Percentiles rank a stretch among this genome's conserved stretches.
Evolutionary conservation across 2,888 invertebrate genomes (phyloP).

Genomic region (Archips crataeganus): DNA sequence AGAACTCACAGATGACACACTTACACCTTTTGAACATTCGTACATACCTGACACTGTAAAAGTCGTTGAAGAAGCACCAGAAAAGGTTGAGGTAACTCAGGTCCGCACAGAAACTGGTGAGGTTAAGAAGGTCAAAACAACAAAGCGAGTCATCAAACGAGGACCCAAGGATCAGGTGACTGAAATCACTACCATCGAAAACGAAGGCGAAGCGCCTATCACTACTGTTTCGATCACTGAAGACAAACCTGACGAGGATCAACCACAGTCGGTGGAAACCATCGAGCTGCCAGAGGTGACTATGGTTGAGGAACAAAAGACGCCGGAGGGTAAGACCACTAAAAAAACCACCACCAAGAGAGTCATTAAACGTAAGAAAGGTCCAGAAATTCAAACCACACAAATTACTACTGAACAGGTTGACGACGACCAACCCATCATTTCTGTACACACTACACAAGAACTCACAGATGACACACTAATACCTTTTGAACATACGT

Average conservation of each 20-base stretch:
- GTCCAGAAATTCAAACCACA: constrained; percentile 56
- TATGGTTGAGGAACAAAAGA: constrained; percentile 42
- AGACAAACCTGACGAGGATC: not conserved
- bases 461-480: constrained; percentile 49
- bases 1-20: not conserved
- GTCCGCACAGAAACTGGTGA: constrained; percentile 49
- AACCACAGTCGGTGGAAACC: not conserved
- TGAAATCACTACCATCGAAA: constrained; percentile 47
- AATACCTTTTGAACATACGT: constrained; percentile 41
- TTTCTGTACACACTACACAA: constrained; percentile 58
- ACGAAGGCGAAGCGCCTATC: constrained; percentile 50
- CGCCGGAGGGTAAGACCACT: constrained; percentile 40
- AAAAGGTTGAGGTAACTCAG: constrained; percentile 47
- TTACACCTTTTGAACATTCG: not conserved
- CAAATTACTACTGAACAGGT: constrained; percentile 47
- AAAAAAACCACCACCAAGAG: constrained; percentile 48
- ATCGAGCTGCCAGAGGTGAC: constrained; percentile 51
- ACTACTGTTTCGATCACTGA: constrained; percentile 23
- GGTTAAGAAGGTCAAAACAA: constrained; percentile 56
- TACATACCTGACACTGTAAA: not conserved
- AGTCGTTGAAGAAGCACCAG: constrained; percentile 24
- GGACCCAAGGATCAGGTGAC: constrained; percentile 47
- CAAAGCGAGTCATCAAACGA: constrained; percentile 56
- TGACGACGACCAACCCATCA: constrained; percentile 57
- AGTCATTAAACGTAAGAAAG: constrained; percentile 72